Evolutionary conservation across 2,797 vertebrate species (phyloP).

Genomic region (Tinamus major): DNA sequence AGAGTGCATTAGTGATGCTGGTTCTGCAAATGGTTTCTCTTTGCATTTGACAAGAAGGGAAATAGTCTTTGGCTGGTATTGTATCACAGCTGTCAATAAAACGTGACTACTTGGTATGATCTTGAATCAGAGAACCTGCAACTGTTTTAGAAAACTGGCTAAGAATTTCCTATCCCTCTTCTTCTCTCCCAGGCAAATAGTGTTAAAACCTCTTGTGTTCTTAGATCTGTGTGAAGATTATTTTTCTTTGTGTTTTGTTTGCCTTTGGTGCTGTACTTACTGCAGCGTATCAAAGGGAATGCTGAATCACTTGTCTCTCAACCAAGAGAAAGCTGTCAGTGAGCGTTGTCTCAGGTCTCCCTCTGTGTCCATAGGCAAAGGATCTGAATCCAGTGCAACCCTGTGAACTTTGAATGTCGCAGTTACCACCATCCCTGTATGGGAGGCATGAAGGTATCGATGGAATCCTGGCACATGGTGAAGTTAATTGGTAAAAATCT

Average conservation of each 20-base stretch:
- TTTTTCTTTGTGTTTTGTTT: neutral
- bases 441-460: neutral
- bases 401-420: neutral
- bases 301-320: neutral
- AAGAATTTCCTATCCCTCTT: neutral
- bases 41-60: neutral
- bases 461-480: neutral
- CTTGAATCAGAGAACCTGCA: neutral
- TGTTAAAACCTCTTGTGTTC: neutral
- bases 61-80: neutral
- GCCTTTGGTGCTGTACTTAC: neutral
- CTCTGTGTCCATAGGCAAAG: neutral
- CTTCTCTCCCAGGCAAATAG: neutral
- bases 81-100: slow-evolving; percentile 41
- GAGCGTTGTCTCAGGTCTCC: neutral
- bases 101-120: neutral
- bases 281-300: neutral
- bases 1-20: neutral
- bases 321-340: neutral
- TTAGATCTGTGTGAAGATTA: neutral
- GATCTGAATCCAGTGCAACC: neutral
- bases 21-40: neutral
- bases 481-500: neutral
- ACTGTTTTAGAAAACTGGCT: slow-evolving; percentile 3
- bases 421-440: neutral